Percentiles rank a stretch among this genome's conserved stretches.
Conservation (phyloP, 2,113 vertebrate species). For the Sylvietta virens region DNA sequence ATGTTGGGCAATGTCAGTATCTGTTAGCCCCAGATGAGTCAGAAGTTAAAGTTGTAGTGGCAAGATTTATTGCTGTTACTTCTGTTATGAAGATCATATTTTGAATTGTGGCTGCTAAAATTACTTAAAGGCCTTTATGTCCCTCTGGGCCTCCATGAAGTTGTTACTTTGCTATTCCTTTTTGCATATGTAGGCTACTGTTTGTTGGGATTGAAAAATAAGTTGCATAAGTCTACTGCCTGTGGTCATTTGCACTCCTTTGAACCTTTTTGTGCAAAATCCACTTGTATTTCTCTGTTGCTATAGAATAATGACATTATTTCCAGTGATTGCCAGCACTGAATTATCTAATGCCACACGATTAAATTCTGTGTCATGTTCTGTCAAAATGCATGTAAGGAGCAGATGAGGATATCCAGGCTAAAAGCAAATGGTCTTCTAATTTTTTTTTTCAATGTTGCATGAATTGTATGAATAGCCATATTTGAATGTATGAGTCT, state of each 20-base stretch:
- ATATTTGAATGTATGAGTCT: background rate
- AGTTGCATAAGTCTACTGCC: background rate
- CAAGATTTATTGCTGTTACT: background rate
- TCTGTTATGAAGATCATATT: background rate
- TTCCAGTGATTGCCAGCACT: background rate
- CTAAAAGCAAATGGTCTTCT: background rate
- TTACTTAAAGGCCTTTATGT: background rate
- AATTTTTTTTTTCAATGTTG: background rate
- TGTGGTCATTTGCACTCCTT: background rate
- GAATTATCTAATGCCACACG: background rate
- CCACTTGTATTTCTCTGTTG: background rate
- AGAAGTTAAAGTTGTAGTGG: background rate
- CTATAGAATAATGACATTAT: background rate
- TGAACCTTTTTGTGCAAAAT: background rate
- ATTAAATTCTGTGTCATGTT: background rate
- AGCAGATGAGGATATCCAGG: background rate
- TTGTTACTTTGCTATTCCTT: background rate
- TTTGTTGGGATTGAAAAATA: background rate
- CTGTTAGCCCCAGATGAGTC: background rate
- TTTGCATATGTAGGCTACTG: background rate
- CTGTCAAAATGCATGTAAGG: background rate
- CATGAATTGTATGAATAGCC: background rate
- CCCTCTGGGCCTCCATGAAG: background rate
- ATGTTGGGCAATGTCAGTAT: background rate
- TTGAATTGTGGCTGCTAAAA: background rate